Evolutionary conservation across 2,113 vertebrate genomes (phyloP).

Genomic region (Ancistrus triradiatus): DNA sequence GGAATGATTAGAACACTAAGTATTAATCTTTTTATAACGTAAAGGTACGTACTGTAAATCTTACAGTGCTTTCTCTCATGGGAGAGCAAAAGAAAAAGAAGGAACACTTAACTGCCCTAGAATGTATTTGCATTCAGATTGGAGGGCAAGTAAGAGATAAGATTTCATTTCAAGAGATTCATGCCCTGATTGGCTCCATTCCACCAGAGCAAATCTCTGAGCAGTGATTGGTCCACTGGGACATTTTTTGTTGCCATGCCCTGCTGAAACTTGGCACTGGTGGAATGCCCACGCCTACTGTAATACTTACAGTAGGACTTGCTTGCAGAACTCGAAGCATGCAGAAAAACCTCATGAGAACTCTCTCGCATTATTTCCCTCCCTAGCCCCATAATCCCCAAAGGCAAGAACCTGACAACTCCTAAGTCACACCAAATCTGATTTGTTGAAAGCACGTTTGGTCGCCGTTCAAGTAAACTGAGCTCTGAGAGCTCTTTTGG

Average conservation of each 20-base stretch:
- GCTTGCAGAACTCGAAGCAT: constrained; percentile 5
- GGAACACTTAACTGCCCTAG: background rate
- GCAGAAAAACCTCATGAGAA: background rate
- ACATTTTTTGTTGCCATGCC: constrained; percentile 4
- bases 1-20: too few species aligned
- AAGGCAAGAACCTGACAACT: constrained; percentile 48
- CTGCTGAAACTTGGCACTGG: constrained; percentile 21
- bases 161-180: constrained; percentile 22
- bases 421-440: constrained; percentile 45
- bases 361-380: background rate
- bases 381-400: constrained; percentile 13
- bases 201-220: constrained; percentile 9
- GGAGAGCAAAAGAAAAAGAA: background rate
- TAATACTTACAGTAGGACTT: constrained; percentile 27
- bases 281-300: constrained; percentile 16
- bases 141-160: constrained; percentile 25
- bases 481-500: constrained; percentile 6
- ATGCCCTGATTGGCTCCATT: constrained; percentile 46
- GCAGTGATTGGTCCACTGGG: constrained; percentile 15
- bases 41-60: too few species aligned
- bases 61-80: too few species aligned
- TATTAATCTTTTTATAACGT: too few species aligned
- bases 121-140: constrained; percentile 13
- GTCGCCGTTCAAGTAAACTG: constrained; percentile 42
- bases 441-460: constrained; percentile 49